Percentiles rank a stretch among this genome's conserved stretches.
These are phyloP conservation scores for Acanthosoma haemorrhoidale DNA, from an alignment of 2,888 invertebrate genomes.

Conservation along the genomic window DNA sequence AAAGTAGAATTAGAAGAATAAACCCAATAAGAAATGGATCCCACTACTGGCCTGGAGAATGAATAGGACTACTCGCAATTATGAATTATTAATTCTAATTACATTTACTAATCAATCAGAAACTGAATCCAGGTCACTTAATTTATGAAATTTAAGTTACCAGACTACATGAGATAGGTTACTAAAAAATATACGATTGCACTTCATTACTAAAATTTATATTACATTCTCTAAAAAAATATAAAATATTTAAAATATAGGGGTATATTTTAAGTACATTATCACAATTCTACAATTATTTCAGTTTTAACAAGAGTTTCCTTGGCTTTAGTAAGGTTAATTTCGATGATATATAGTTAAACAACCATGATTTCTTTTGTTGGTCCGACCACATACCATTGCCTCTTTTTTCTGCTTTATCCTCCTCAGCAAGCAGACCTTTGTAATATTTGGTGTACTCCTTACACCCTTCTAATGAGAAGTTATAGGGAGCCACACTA, in stretches of 20 bases:
- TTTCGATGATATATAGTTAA: not conserved
- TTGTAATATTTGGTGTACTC: constrained; percentile 47
- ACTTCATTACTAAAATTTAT: not conserved
- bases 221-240: not conserved
- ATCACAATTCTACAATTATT: not conserved
- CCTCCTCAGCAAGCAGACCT: constrained; percentile 48
- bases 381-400: constrained; percentile 50
- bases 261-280: not conserved
- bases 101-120: too few relatives aligned
- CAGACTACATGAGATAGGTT: too few relatives aligned
- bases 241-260: constrained; percentile 1
- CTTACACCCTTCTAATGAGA: constrained; percentile 28
- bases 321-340: not conserved
- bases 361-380: constrained; percentile 1
- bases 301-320: not conserved
- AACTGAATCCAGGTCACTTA: too few relatives aligned
- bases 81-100: too few relatives aligned
- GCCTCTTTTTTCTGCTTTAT: constrained; percentile 48
- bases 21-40: too few relatives aligned
- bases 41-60: too few relatives aligned
- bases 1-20: too few relatives aligned
- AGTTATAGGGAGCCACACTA: constrained; percentile 38
- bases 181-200: not conserved
- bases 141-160: too few relatives aligned
- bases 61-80: too few relatives aligned